A percentile compares a stretch with the other conserved stretches of the same genome.
Evolutionary conservation across 2,888 invertebrate species (phyloP).

Genomic region (Andrena trimmerana): DNA sequence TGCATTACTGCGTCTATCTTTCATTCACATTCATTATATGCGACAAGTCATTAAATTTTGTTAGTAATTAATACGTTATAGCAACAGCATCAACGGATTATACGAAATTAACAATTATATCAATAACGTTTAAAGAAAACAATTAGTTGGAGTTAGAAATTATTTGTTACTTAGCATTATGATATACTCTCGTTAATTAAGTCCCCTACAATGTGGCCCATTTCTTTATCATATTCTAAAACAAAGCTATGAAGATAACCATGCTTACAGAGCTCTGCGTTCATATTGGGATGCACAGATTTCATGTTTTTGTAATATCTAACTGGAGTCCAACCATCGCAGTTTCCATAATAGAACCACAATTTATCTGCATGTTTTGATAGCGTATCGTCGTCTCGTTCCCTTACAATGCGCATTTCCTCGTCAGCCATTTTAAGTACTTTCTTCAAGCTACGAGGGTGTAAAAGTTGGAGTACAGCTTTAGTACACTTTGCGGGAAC

Average conservation of each 20-base stretch:
- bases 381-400: conserved; percentile 89
- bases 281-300: conserved; percentile 87
- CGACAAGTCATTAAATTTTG: not conserved
- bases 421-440: conserved; percentile 91
- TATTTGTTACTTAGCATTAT: not conserved
- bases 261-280: conserved; percentile 88
- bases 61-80: conserved; percentile 1
- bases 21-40: too few species aligned
- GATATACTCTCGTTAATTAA: conserved; percentile 75
- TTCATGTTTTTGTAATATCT: conserved; percentile 90
- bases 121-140: not conserved
- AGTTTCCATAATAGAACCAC: conserved; percentile 92
- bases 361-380: conserved; percentile 87
- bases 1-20: too few species aligned
- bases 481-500: conserved; percentile 86
- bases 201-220: conserved; percentile 85
- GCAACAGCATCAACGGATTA: not conserved
- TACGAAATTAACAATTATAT: not conserved
- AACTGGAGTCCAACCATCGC: conserved; percentile 94
- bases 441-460: conserved; percentile 88
- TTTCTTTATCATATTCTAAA: conserved; percentile 87
- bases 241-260: conserved; percentile 93
- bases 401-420: conserved; percentile 92
- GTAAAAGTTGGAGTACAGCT: conserved; percentile 87
- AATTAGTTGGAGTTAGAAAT: not conserved